Evolutionary conservation across 1,140 invertebrate species (phyloP).

Genomic region (Bradysia coprophila): DNA sequence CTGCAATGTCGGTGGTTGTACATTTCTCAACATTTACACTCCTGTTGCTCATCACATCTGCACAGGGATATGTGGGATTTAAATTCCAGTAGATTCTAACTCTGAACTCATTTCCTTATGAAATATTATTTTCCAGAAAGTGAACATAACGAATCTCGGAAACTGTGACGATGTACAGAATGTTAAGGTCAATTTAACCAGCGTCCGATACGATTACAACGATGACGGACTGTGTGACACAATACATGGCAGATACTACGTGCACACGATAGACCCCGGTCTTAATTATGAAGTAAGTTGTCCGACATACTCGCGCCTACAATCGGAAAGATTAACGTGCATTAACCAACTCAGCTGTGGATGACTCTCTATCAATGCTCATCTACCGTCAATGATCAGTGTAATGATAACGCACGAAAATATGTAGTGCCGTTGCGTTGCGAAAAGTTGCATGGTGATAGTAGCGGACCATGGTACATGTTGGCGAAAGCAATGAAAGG

Average conservation of each 20-base stretch:
- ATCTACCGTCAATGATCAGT: not conserved
- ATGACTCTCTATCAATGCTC: not conserved
- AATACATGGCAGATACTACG: not conserved
- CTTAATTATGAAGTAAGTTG: too few species aligned
- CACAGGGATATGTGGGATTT: too few species aligned
- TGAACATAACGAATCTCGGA: constrained; percentile 1
- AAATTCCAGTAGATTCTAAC: too few species aligned
- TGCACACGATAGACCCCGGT: not conserved
- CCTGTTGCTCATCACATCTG: too few species aligned
- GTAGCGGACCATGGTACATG: not conserved
- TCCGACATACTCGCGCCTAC: too few species aligned
- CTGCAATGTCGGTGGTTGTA: too few species aligned
- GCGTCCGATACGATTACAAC: not conserved
- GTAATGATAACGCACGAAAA: not conserved
- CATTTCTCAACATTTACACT: too few species aligned
- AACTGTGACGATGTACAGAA: not conserved
- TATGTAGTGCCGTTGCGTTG: not conserved
- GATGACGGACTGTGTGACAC: not conserved
- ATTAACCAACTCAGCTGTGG: not conserved
- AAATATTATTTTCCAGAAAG: constrained; percentile 1
- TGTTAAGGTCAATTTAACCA: not conserved
- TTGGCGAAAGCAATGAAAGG: not conserved
- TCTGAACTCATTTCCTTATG: too few species aligned
- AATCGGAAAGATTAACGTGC: too few species aligned
- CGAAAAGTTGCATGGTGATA: not conserved